Percentiles rank a stretch among this genome's conserved stretches.
phyloP scores from a whole-genome alignment of 2,888 invertebrate genomes.

The Hyalella azteca region DNA sequence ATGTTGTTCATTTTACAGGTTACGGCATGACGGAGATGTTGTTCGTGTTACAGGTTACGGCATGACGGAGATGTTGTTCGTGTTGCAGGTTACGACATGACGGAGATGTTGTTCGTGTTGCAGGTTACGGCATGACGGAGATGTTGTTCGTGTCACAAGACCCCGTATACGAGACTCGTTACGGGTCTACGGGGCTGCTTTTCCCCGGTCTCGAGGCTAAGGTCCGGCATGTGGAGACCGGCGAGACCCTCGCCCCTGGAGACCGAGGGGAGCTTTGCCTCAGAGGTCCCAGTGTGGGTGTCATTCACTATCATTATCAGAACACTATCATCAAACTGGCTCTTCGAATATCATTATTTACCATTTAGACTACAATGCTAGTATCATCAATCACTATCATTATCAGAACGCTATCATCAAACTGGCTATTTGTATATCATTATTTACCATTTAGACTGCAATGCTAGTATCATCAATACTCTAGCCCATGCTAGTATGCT shows the following conservation, averaged over 20 bases:
- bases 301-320: too few species aligned
- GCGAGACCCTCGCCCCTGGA: conserved; percentile 60
- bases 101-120: not conserved
- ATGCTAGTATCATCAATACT: too few species aligned
- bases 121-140: conserved; percentile 74
- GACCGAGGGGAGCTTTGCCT: conserved; percentile 74
- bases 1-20: not conserved
- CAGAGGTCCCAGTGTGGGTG: conserved; percentile 75
- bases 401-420: too few species aligned
- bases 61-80: not conserved
- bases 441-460: too few species aligned
- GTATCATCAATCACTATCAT: too few species aligned
- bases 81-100: not conserved
- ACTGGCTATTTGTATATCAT: too few species aligned
- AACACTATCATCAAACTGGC: too few species aligned
- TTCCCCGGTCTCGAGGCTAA: conserved; percentile 72
- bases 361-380: too few species aligned
- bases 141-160: conserved; percentile 66
- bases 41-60: not conserved
- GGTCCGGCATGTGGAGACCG: conserved; percentile 64
- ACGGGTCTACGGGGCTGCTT: conserved; percentile 67
- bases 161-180: conserved; percentile 37
- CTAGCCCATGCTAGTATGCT: too few species aligned
- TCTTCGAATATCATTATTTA: too few species aligned
- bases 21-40: not conserved